Base-by-base conservation (phyloP, 2,888 invertebrate species). In the Panzeria rudis region DNA sequence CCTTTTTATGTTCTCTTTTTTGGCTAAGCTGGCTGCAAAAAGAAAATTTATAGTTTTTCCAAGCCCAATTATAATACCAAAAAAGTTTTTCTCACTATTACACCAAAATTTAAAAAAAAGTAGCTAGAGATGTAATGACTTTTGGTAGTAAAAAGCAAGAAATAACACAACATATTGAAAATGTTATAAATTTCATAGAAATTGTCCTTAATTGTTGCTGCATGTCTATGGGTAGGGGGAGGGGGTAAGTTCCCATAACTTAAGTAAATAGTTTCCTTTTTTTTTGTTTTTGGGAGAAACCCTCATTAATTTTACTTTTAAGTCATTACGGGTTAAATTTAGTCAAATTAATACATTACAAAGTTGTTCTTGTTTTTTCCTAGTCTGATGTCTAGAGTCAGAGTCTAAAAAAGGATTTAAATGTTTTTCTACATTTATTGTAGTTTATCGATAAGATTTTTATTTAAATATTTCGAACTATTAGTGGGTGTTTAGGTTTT, bases 271-370 rank as follows among this genome's bases (percentile, higher is more conserved):
- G 80, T 83, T 86, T 86, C 69, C 81, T 79, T 77, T 81, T 78
- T 71, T 59, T 13, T 75, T 62, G 13, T 73, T 35, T 47, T 78
- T 89, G 88, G 90, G 64, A 66, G 75, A 77, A 82, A 92, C 92
- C 92, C 92, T 92, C 92, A 92, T 92, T 92, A 92, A 92, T 92
- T 92, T 92, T 92, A 92, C 92, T 92, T 92, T 92, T 92, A 92
- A 92, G 92, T 92, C 92, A 92, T 92, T 92, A 92, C 89, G 91
- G 92, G 91, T 91, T 92, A 92, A 92, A 92, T 92, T 92, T 92
- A 90, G 91, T 91, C 92, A 92, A 92, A 92, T 92, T 92, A 92
- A 92, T 92, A 92, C 91, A 90, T 91, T 89, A 89, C 89, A 89
- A 90, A 87, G 89, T 90, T 86, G 69, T 41, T 81, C n/a, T 23